Conservation (phyloP, 2,113 vertebrate species). For the Nycticorax nycticorax region DNA sequence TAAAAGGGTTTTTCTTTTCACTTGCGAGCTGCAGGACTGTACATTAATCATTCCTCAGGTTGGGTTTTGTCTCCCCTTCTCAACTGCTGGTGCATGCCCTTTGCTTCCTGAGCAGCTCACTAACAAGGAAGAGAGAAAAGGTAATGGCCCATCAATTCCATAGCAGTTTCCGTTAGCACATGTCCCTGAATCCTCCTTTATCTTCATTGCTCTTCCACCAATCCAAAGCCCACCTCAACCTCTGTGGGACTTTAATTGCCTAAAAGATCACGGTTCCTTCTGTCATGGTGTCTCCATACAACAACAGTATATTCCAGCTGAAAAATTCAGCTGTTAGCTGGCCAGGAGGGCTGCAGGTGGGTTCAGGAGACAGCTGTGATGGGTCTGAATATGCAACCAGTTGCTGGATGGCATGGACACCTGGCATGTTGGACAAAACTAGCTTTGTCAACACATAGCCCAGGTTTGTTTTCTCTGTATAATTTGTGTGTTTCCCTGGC, state of each 20-base stretch:
- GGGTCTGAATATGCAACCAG: background rate
- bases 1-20: background rate
- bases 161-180: background rate
- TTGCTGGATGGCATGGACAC: background rate
- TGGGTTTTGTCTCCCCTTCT: background rate
- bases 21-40: background rate
- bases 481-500: background rate
- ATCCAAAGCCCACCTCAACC: background rate
- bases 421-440: background rate
- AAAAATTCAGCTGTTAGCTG: background rate
- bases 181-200: background rate
- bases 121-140: background rate
- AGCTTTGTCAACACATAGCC: background rate
- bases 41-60: background rate
- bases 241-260: background rate
- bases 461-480: background rate
- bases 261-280: background rate
- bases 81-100: background rate
- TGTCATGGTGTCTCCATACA: background rate
- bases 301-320: background rate
- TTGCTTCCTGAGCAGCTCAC: background rate
- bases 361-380: background rate
- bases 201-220: background rate
- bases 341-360: background rate
- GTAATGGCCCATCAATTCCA: background rate